Conservation (phyloP, 2,113 vertebrate genomes). For the Microtus montanus region DNA sequence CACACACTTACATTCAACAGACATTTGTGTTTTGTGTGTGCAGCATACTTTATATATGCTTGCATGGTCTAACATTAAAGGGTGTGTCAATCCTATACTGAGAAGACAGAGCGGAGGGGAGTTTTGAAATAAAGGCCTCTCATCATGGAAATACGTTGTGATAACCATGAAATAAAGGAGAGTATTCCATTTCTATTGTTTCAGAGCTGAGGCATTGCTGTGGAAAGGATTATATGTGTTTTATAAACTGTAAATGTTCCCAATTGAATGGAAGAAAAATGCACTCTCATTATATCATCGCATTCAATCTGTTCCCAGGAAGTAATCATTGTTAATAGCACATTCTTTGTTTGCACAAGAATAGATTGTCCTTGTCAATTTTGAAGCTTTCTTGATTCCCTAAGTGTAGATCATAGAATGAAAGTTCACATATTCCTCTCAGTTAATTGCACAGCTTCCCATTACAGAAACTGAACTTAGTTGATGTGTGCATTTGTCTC, state of each 20-base stretch:
- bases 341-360: not conserved
- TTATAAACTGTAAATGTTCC: not conserved
- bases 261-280: conserved; percentile 5
- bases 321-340: not conserved
- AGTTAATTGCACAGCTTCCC: not conserved
- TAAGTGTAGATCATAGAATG: not conserved
- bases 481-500: not conserved
- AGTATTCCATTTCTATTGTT: not conserved
- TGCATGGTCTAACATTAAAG: not conserved
- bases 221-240: not conserved
- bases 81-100: not conserved
- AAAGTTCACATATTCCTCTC: not conserved
- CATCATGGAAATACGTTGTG: not conserved
- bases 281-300: not conserved
- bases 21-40: not conserved
- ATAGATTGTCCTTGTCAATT: not conserved
- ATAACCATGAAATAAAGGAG: not conserved
- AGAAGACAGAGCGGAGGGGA: not conserved
- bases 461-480: not conserved
- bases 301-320: not conserved
- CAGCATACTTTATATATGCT: not conserved
- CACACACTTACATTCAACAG: not conserved
- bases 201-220: not conserved
- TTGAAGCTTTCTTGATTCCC: not conserved
- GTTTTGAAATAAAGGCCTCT: not conserved